phyloP scores from a whole-genome alignment of 1,140 invertebrate species.

The Halesus radiatus region DNA sequence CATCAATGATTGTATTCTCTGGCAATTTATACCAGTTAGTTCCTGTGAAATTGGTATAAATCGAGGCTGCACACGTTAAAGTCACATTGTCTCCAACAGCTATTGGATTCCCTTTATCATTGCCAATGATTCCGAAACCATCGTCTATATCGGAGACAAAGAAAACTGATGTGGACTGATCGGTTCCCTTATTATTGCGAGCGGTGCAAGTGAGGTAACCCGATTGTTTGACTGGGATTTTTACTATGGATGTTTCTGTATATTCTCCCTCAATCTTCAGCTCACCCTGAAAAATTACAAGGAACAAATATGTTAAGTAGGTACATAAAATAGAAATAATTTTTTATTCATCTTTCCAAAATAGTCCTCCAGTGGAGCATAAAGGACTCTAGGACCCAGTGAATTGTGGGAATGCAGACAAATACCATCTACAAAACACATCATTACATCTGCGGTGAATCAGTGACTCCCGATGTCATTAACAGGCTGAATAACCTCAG shows the following conservation, averaged over 20 bases:
- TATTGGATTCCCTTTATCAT: conserved; percentile 59
- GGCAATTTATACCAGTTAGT: conserved; percentile 62
- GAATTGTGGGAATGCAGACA: too few species aligned
- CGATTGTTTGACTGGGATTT: conserved; percentile 27
- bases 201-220: conserved; percentile 46
- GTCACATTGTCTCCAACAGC: conserved; percentile 69
- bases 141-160: conserved; percentile 62
- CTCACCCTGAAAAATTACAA: background rate
- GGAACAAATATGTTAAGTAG: too few species aligned
- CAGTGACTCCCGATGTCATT: too few species aligned
- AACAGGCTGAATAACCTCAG: too few species aligned
- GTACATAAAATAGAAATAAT: too few species aligned
- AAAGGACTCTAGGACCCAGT: too few species aligned
- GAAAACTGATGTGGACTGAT: conserved; percentile 6
- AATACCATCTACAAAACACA: too few species aligned
- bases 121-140: conserved; percentile 63
- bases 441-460: too few species aligned
- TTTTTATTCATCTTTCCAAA: too few species aligned
- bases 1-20: conserved; percentile 28
- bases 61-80: conserved; percentile 71
- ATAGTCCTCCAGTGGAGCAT: too few species aligned
- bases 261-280: background rate
- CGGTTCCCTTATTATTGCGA: conserved; percentile 13
- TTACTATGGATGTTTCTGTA: conserved; percentile 5
- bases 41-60: conserved; percentile 68